Base-by-base conservation (phyloP, 2,888 invertebrate genomes). In the Eupeodes luniger region DNA sequence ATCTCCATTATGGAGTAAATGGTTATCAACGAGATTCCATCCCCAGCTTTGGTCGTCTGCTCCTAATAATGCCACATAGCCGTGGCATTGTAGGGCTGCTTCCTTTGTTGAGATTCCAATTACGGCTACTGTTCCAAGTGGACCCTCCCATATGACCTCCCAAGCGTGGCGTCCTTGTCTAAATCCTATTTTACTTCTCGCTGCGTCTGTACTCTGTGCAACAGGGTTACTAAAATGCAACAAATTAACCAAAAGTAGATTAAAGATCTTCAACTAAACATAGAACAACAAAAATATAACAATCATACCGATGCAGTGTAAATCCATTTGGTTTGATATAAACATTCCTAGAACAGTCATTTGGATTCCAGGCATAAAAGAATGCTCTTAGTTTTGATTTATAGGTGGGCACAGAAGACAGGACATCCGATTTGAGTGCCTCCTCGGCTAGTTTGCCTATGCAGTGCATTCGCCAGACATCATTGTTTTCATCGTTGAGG, bases 81-180 rank as follows among this genome's bases (percentile, higher is more conserved):
- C 99, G 91, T 97, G 98, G 93, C 98, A 98, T 93, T 99, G 98
- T 89, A 99, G 94, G 55, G 98, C 96, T 11, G 99, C 98, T 92
- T 99, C 98, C 94, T 97, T 98, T 1, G 98, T 98, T 64, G 98
- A 97, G 91, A 99, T 96, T n/a, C 93, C 99, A 91, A 99, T 97
- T 61, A 99, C 99, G 61, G 99, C 99, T 34, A 99, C 99, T 3
- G 99, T 99, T 11, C 99, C 99, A 86, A 99, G 94, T 4, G 99
- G 99, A 16, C 99, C 99, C 94, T 99, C 98, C 99, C 99, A 99
- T 94, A 98, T 98, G 10, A 99, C 97, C 94, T 99, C 99, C 99
- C 99, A 99, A 36, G 98, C 97, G 94, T 99, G 99, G 89, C 99
- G 95, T 10, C 99, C 99, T 92, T 97, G 96, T 91, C 96, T 95